phyloP scores from a whole-genome alignment of 2,888 invertebrate species.

The Mesoligia furuncula region DNA sequence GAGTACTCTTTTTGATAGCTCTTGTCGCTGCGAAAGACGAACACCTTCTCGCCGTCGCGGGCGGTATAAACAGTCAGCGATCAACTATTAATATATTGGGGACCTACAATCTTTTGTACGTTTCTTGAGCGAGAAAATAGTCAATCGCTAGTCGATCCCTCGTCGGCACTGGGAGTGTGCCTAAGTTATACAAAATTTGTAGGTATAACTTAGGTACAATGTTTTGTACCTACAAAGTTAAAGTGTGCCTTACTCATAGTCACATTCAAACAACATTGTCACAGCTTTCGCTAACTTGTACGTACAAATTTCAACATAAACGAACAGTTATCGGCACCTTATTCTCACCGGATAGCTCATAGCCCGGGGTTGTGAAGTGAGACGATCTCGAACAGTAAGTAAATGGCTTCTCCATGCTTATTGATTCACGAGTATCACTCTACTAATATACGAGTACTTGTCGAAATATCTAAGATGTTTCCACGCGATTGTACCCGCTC shows the following conservation, averaged over 20 bases:
- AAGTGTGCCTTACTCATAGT: neutral
- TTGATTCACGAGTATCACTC: slow-evolving; percentile 42
- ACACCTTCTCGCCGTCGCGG: too few relatives aligned
- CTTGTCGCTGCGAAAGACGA: neutral
- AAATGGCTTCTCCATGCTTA: slow-evolving; percentile 42
- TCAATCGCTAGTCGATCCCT: neutral
- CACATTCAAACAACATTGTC: neutral
- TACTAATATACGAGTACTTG: slow-evolving; percentile 33
- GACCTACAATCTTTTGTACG: neutral
- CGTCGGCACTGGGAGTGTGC: neutral
- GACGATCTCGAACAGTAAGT: slow-evolving; percentile 30
- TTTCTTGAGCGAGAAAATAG: neutral
- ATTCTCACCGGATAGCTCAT: slow-evolving; percentile 29
- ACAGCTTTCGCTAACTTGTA: slow-evolving; percentile 16
- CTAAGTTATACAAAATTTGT: neutral
- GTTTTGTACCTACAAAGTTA: neutral
- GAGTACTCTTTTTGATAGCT: neutral
- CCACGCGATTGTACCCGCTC: slow-evolving; percentile 6
- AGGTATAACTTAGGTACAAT: neutral
- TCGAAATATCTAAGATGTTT: slow-evolving; percentile 41
- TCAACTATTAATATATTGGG: neutral
- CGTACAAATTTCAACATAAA: slow-evolving; percentile 18
- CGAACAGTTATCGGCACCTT: slow-evolving; percentile 31
- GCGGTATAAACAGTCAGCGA: neutral
- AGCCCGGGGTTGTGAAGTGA: slow-evolving; percentile 30